phyloP scores from a whole-genome alignment of 64 coral and sea anemone genomes.

The Orbicella faveolata region DNA sequence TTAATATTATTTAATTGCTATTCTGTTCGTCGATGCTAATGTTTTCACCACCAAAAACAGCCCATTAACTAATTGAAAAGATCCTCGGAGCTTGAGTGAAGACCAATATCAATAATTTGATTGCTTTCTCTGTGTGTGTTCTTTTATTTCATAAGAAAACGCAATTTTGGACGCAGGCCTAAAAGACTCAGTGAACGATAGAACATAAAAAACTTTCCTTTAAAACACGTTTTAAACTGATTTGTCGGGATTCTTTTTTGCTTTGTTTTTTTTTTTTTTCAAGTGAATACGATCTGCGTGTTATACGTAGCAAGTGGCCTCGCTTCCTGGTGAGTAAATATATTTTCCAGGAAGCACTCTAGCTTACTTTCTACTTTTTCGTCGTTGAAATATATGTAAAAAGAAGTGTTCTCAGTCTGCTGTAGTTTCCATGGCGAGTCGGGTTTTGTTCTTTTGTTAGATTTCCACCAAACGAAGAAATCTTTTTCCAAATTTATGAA shows the following conservation, averaged over 20 bases:
- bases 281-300: not conserved
- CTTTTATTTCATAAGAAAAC: conserved; percentile 1
- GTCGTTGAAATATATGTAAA: conserved; percentile 17
- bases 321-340: not conserved
- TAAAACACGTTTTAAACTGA: not conserved
- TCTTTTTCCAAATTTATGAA: not conserved
- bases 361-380: not conserved
- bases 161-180: not conserved
- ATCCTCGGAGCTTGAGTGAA: not conserved
- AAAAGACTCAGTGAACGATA: not conserved
- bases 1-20: not conserved
- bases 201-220: not conserved
- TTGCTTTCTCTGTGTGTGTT: not conserved
- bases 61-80: not conserved
- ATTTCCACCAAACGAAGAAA: not conserved
- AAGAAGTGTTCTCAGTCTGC: not conserved
- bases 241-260: not conserved
- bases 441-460: conserved; percentile 11
- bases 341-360: not conserved
- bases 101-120: conserved; percentile 4
- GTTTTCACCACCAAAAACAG: not conserved
- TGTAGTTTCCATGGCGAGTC: not conserved
- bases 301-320: not conserved
- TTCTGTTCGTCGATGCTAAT: not conserved
- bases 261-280: not conserved